Percentiles rank a stretch among this genome's conserved stretches.
Evolutionary conservation across 2,888 invertebrate genomes (phyloP).

Genomic region (Linyphia triangularis): DNA sequence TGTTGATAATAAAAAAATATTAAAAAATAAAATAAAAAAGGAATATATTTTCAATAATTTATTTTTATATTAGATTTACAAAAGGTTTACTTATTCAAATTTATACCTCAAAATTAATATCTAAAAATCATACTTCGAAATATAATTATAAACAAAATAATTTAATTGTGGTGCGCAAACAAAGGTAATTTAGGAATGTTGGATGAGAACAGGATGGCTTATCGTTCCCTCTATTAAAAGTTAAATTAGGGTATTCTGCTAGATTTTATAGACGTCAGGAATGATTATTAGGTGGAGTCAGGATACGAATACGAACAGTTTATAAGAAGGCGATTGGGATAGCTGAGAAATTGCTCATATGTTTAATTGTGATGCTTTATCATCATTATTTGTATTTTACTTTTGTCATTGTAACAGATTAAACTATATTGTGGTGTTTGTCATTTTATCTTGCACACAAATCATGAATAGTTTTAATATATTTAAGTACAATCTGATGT

Average conservation of each 20-base stretch:
- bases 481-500: conserved; percentile 22
- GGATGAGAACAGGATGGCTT: background rate
- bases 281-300: conserved; percentile 22
- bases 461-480: conserved; percentile 10
- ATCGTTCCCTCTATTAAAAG: background rate
- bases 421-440: conserved; percentile 39
- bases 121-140: too few relatives aligned
- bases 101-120: too few relatives aligned
- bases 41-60: background rate
- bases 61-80: background rate
- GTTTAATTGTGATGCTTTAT: conserved; percentile 71
- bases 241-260: background rate
- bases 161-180: background rate
- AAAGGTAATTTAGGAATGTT: background rate
- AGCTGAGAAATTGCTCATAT: conserved; percentile 70
- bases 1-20: background rate
- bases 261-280: background rate
- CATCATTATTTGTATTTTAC: conserved; percentile 29
- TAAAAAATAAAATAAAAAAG: background rate
- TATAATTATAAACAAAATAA: too few relatives aligned
- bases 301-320: background rate
- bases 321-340: conserved; percentile 29
- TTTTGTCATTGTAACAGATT: conserved; percentile 4
- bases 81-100: too few relatives aligned
- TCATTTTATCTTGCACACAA: conserved; percentile 37